Base-by-base conservation (phyloP, 2,888 invertebrate species). In the Tiliacea citrago region DNA sequence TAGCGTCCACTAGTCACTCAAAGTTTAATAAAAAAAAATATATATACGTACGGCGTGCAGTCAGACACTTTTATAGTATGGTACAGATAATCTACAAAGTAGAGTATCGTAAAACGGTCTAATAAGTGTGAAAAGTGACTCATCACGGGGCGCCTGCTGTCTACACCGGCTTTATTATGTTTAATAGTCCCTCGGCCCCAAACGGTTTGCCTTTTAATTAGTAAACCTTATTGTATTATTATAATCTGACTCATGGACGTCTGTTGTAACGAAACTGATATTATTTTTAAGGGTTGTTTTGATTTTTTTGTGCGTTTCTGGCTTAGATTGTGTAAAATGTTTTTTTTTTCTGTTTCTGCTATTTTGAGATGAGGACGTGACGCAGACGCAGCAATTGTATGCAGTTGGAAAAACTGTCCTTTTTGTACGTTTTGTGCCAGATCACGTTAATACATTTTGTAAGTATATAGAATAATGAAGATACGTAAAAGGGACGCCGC, bases 201-300 rank as follows among this genome's bases (percentile, higher is more conserved):
- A 78, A 86, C 80, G 62, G 85, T 78, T 77, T 73, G 70, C 81
- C 63, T 76, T 85, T 77, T 86, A 86, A 86, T 86, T 86, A 86
- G 83, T 81, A 72, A 75, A 72, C 76, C 57, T 78, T 86, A 78
- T 72, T 78, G 68, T 77, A 77, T 77, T 77, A 78, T 77, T 76
- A 79, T 62, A 79, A 86, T 82, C 84, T 81, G 73, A 72, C 71
- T 86, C 67, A 73, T 29, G 55, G 21, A 62, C 68, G 73, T 75
- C 68, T 73, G 58, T 75, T 74, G 62, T 49, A 63, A 83, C 62
- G n/a, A 68, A 51, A 73, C 47, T 29, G 47, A 55, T 68, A 10
- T 42, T 42, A 42, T 42, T 42, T 80, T n/a, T 42, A 29, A 58
- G 58, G 61, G 61, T 24, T n/a, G 65, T 21, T 81, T 35, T 66